Evolutionary conservation across 2,113 vertebrate genomes (phyloP).

Genomic region (Lepus americanus): DNA sequence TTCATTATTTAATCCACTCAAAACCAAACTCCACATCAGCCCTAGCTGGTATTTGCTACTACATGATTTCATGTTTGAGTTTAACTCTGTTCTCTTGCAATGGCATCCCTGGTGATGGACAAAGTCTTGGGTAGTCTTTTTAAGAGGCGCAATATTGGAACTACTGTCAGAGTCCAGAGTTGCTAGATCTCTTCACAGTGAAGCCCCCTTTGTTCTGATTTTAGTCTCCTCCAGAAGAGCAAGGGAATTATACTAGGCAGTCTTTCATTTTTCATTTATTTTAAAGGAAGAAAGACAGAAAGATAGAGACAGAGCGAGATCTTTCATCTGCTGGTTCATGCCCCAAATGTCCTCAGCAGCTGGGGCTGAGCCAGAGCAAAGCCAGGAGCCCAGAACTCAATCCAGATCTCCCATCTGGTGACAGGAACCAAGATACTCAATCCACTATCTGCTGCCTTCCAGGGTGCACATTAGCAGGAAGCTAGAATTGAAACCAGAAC

Average conservation of each 20-base stretch:
- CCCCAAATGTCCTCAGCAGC: too few species aligned
- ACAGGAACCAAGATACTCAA: too few species aligned
- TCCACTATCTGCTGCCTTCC: too few species aligned
- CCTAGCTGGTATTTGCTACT: background rate
- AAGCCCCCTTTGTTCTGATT: background rate
- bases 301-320: too few species aligned
- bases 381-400: too few species aligned
- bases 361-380: too few species aligned
- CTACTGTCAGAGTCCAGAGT: background rate
- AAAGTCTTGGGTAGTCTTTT: background rate
- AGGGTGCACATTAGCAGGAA: too few species aligned
- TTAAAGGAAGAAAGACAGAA: too few species aligned
- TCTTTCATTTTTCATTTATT: too few species aligned
- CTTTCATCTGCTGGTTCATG: too few species aligned
- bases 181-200: background rate
- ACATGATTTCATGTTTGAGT: background rate
- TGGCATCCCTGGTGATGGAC: background rate
- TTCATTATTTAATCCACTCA: background rate
- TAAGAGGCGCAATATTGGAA: background rate
- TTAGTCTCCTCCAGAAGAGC: background rate
- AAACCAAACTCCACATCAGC: background rate
- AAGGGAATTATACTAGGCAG: fast-evolving
- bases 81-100: background rate
- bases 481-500: too few species aligned
- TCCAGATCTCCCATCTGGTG: too few species aligned